Conservation (phyloP, 2,888 invertebrate genomes). For the Coelinius sp. region DNA sequence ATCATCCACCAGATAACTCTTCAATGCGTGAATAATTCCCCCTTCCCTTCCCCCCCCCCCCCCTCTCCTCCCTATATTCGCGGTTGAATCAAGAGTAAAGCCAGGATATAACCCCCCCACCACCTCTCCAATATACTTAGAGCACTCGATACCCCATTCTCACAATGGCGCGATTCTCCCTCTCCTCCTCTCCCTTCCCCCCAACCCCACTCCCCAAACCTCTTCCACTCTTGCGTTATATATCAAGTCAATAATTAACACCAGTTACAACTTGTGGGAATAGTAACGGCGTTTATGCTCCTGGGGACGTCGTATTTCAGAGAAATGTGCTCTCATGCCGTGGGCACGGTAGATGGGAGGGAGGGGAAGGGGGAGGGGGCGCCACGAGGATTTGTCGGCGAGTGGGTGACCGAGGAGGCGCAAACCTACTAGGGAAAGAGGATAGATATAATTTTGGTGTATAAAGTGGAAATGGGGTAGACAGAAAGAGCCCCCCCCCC, state of each 20-base stretch:
- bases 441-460: conserved; percentile 15
- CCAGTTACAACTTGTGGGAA: conserved; percentile 71
- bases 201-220: conserved; percentile 40
- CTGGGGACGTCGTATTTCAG: conserved; percentile 70
- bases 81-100: conserved; percentile 5
- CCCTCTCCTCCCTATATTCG: too few relatives aligned
- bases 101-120: not conserved
- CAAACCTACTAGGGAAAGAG: conserved; percentile 26
- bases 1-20: conserved; percentile 43
- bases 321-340: conserved; percentile 69
- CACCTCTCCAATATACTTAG: conserved; percentile 12
- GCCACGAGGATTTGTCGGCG: conserved; percentile 25
- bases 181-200: conserved; percentile 28
- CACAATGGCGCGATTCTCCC: conserved; percentile 2
- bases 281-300: conserved; percentile 70
- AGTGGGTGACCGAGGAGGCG: conserved; percentile 46
- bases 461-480: conserved; percentile 34
- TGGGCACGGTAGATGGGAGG: conserved; percentile 55
- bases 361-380: conserved; percentile 58
- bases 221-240: conserved; percentile 51
- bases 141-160: conserved; percentile 1
- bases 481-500: conserved; percentile 33
- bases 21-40: not conserved
- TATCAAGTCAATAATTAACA: conserved; percentile 70
- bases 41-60: too few relatives aligned